These are phyloP conservation scores for Ectobius pallidus DNA, from an alignment of 2,888 invertebrate species.

Conservation along the genomic window DNA sequence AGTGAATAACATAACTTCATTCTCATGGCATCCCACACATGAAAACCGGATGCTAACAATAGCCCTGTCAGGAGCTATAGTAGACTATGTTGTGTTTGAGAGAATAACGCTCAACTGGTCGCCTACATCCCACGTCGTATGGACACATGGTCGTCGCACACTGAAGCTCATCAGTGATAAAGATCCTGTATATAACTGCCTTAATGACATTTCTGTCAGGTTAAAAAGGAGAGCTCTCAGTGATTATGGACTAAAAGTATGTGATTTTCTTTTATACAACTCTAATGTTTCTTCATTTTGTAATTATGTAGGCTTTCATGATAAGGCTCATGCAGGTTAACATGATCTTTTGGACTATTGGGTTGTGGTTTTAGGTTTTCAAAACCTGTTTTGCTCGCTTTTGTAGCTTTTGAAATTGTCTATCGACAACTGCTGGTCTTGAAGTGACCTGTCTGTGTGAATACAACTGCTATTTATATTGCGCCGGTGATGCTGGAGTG, in stretches of 20 bases:
- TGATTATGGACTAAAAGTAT: constrained; percentile 82
- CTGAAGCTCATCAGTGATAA: constrained; percentile 65
- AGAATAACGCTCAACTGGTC: constrained; percentile 84
- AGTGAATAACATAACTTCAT: constrained; percentile 64
- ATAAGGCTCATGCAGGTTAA: too few relatives aligned
- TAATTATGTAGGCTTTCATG: too few relatives aligned
- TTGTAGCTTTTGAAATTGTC: too few relatives aligned
- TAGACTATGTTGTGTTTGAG: constrained; percentile 80
- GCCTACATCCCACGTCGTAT: constrained; percentile 71
- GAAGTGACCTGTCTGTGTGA: too few relatives aligned
- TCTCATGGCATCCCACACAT: constrained; percentile 87
- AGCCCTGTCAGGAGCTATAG: constrained; percentile 64
- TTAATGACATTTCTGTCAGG: constrained; percentile 73
- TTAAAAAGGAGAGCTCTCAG: constrained; percentile 73
- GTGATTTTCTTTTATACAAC: background rate
- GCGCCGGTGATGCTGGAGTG: too few relatives aligned
- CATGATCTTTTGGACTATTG: too few relatives aligned
- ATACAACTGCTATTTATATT: too few relatives aligned
- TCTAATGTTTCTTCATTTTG: too few relatives aligned
- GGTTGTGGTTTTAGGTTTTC: too few relatives aligned
- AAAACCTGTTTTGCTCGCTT: too few relatives aligned
- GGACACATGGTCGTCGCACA: constrained; percentile 74
- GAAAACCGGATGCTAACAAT: constrained; percentile 78
- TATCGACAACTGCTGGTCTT: too few relatives aligned
- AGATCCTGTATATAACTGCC: constrained; percentile 59